These are phyloP conservation scores for Cecropterus lyciades DNA, from an alignment of 1,140 invertebrate genomes.

Conservation along the genomic window DNA sequence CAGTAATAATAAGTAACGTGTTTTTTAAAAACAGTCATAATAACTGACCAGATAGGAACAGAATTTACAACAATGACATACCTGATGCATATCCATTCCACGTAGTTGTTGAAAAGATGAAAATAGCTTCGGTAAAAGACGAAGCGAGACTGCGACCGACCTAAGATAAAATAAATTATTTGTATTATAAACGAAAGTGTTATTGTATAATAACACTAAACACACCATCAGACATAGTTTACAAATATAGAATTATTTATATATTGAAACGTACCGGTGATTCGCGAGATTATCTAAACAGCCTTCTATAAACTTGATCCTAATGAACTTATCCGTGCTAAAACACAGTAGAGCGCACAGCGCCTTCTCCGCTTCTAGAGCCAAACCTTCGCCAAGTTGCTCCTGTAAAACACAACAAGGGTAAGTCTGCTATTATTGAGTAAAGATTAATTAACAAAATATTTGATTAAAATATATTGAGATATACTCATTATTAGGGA, in stretches of 20 bases:
- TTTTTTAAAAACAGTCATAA: too few species aligned
- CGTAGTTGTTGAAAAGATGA: slow-evolving; percentile 96
- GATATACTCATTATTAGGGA: too few species aligned
- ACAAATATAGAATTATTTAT: too few species aligned
- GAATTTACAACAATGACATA: slow-evolving; percentile 42
- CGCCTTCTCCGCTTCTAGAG: slow-evolving; percentile 95
- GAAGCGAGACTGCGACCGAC: slow-evolving; percentile 94
- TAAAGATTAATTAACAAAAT: too few species aligned
- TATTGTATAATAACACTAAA: too few species aligned
- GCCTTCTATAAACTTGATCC: slow-evolving; percentile 97
- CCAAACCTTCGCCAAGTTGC: slow-evolving; percentile 94
- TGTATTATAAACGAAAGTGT: too few species aligned
- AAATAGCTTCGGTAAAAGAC: slow-evolving; percentile 94
- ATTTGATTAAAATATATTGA: too few species aligned
- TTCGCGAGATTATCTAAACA: slow-evolving; percentile 95
- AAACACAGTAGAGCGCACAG: slow-evolving; percentile 95
- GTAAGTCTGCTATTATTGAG: background rate
- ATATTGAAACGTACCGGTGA: slow-evolving; percentile 86
- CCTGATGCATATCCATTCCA: slow-evolving; percentile 91
- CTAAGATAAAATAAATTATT: slow-evolving; percentile 64
- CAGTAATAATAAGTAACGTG: too few species aligned
- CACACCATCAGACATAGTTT: too few species aligned
- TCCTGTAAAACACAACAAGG: slow-evolving; percentile 78
- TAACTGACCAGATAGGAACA: too few species aligned
- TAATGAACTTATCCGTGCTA: slow-evolving; percentile 93